Evolutionary conservation across 1,140 invertebrate genomes (phyloP).

Genomic region (Globodera rostochiensis): DNA sequence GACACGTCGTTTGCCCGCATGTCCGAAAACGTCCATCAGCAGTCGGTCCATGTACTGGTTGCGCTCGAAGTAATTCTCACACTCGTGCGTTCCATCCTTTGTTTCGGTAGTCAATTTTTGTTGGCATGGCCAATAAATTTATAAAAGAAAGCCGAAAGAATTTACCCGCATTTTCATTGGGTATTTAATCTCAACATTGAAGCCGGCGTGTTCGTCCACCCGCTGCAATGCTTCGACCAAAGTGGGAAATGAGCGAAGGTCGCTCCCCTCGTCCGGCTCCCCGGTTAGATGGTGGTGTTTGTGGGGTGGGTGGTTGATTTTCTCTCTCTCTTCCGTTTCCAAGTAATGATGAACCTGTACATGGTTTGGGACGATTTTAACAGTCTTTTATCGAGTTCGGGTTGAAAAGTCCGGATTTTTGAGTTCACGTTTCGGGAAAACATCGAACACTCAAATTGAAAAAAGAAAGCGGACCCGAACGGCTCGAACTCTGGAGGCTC

Average conservation of each 20-base stretch:
- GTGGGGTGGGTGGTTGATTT: not conserved
- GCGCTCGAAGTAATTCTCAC: constrained; percentile 53
- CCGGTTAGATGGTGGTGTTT: constrained; percentile 39
- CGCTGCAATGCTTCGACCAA: constrained; percentile 46
- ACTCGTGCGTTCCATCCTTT: constrained; percentile 50
- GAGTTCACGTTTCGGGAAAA: too few species aligned
- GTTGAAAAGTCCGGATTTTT: too few species aligned
- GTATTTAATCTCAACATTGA: constrained; percentile 51
- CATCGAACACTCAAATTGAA: too few species aligned
- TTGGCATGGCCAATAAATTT: not conserved
- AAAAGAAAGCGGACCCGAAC: too few species aligned
- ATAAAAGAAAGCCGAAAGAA: not conserved
- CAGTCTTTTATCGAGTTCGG: too few species aligned
- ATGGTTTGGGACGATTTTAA: not conserved
- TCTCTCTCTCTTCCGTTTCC: not conserved
- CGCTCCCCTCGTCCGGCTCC: constrained; percentile 40
- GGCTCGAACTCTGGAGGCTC: too few species aligned
- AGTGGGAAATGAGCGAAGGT: constrained; percentile 54
- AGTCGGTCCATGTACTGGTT: constrained; percentile 61
- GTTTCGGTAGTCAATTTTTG: not conserved
- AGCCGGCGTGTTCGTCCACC: constrained; percentile 45
- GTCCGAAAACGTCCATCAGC: constrained; percentile 56
- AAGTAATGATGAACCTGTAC: constrained; percentile 2
- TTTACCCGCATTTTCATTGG: constrained; percentile 32
- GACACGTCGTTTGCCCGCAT: constrained; percentile 56